phyloP scores from a whole-genome alignment of 2,113 vertebrate genomes.

The Vombatus ursinus region DNA sequence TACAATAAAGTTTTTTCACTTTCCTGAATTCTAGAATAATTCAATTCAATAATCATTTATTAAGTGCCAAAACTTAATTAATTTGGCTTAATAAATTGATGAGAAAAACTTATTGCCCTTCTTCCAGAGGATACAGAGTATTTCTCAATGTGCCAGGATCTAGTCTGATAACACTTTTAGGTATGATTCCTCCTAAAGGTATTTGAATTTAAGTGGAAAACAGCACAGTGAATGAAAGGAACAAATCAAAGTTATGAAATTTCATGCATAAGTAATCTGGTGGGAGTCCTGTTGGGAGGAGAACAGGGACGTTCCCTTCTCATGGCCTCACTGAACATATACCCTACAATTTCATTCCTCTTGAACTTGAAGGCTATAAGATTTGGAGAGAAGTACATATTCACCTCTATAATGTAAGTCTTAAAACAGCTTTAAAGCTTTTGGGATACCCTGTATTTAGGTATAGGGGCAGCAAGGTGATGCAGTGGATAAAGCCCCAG shows the following conservation, averaged over 20 bases:
- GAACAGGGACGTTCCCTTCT: neutral
- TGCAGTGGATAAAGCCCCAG: no score
- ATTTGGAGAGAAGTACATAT: neutral
- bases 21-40: neutral
- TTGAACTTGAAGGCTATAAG: neutral
- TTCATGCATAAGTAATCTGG: neutral
- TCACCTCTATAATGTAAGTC: neutral
- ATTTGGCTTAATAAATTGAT: neutral
- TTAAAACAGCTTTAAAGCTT: neutral
- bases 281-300: neutral
- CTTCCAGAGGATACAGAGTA: neutral
- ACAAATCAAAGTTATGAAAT: neutral
- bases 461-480: neutral
- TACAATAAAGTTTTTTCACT: neutral
- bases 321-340: neutral
- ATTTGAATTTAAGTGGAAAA: neutral
- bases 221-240: neutral
- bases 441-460: neutral
- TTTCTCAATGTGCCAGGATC: neutral
- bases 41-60: neutral
- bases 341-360: neutral
- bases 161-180: neutral
- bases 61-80: neutral
- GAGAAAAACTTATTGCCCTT: neutral
- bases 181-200: neutral